phyloP scores from a whole-genome alignment of 2,888 invertebrate genomes.

The Cyaniris semiargus region DNA sequence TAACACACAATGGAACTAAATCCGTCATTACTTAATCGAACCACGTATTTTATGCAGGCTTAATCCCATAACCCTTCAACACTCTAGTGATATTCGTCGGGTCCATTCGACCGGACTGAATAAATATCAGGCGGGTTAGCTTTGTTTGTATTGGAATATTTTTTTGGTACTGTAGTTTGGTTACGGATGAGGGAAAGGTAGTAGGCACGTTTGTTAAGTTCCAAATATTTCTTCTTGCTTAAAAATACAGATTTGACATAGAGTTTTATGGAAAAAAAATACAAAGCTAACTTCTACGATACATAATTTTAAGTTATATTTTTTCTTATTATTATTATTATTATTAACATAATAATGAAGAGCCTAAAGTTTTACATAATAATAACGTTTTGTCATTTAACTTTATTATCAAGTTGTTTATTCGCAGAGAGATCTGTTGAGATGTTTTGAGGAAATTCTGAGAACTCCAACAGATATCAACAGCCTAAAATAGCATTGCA shows the following conservation, averaged over 20 bases:
- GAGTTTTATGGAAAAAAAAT: no score
- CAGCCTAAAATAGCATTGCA: not conserved
- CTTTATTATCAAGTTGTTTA: not conserved
- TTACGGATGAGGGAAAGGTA: not conserved
- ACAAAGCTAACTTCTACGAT: no score
- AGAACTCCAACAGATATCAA: not conserved
- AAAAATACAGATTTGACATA: no score
- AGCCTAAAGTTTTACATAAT: no score
- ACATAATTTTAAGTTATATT: no score
- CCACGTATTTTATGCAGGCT: constrained; percentile 23
- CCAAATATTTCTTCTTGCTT: no score
- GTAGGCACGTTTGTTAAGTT: no score
- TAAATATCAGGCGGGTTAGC: constrained; percentile 12
- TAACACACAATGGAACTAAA: constrained; percentile 17
- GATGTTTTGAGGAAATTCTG: not conserved
- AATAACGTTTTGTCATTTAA: not conserved
- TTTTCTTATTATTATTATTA: no score
- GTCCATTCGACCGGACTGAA: constrained; percentile 22
- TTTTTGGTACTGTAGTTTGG: not conserved
- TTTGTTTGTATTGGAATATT: constrained; percentile 7
- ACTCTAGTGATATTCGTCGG: constrained; percentile 6
- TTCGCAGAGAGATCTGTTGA: not conserved
- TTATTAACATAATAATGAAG: no score
- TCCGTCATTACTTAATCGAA: constrained; percentile 14
- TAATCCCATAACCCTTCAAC: constrained; percentile 28